Evolutionary conservation across 2,113 vertebrate species (phyloP), one percentile per base, ranked within the genome.

Genomic region (Pachyramphus minor): DNA sequence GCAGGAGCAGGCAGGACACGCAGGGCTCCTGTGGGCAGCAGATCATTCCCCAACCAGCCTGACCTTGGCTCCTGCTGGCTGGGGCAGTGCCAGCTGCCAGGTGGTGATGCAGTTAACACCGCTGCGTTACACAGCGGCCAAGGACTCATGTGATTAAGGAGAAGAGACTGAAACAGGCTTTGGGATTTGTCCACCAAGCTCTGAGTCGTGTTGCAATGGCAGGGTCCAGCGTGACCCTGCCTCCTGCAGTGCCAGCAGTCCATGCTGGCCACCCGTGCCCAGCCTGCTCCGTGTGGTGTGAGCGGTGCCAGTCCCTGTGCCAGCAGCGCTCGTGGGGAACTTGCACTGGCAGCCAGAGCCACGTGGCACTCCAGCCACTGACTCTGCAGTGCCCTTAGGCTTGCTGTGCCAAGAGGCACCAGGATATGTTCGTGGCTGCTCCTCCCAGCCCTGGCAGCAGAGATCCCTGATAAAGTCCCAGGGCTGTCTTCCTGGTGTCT

Each of bases 191-290:
- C 68, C 45, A 39, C 41, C 14, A 9, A 6, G 44, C 67, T 56
- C 33, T 14, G 35, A 41, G 35, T 59, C 1, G 0, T 19, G 42
- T n/a, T 0, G 1, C 3, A 7, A 3, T 23, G 63, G 44, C 0
- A 1, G 56, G 41, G n/a, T 10, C 63, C 2, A 2, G 27, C 1
- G 1, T 37, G 55, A 52, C 72, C 62, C 58, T 59, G 60, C 52
- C 58, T 25, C 24, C 41, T 31, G 42, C 1, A 1, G 52, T 90
- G 71, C 37, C 73, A 63, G 80, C 85, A 56, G 58, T 18, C 0
- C 0, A 12, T 53, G 74, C 37, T 2, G 14, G 66, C 14, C 21
- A 3, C 27, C 2, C 5, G 53, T 4, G 52, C 37, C 41, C 55
- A 19, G 73, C 44, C 77, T 0, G 4, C 49, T 77, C 72, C 5